Evolutionary conservation across 37 sponge, comb jelly and placozoan genomes (phyloP).

Genomic region (Diacarnus erythraeanus): DNA sequence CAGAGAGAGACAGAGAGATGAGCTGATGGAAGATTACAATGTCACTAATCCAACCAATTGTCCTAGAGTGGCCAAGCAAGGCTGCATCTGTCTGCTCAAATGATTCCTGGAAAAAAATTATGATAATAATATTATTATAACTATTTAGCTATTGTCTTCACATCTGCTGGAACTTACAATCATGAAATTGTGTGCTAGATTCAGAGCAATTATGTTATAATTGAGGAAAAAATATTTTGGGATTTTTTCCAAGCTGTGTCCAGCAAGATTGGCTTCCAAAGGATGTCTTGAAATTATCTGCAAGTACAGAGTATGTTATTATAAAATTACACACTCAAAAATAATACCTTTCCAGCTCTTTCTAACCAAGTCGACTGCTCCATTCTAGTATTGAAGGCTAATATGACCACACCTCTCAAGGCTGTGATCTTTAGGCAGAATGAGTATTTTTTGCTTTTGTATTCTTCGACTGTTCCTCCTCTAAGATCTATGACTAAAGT

Average conservation of each 20-base stretch:
- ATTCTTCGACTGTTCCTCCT: conserved; percentile 50
- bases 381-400: conserved; percentile 64
- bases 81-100: conserved; percentile 22
- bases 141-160: too few species aligned
- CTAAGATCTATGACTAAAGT: conserved; percentile 42
- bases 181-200: conserved; percentile 79
- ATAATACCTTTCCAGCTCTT: conserved; percentile 71
- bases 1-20: conserved; percentile 65
- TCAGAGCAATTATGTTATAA: conserved; percentile 62
- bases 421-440: conserved; percentile 53
- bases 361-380: conserved; percentile 80
- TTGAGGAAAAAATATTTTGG: conserved; percentile 84
- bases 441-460: conserved; percentile 51
- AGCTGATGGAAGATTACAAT: conserved; percentile 61
- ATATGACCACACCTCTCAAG: conserved; percentile 20
- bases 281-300: conserved; percentile 68
- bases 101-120: conserved; percentile 5
- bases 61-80: conserved; percentile 18
- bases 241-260: conserved; percentile 69
- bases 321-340: too few species aligned
- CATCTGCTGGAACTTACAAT: conserved; percentile 18
- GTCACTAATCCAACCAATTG: conserved; percentile 77
- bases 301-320: background rate
- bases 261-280: conserved; percentile 66
- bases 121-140: background rate